Conservation (phyloP, 53 echinoderm and acorn worm genomes). For the Zoroaster sp. region DNA sequence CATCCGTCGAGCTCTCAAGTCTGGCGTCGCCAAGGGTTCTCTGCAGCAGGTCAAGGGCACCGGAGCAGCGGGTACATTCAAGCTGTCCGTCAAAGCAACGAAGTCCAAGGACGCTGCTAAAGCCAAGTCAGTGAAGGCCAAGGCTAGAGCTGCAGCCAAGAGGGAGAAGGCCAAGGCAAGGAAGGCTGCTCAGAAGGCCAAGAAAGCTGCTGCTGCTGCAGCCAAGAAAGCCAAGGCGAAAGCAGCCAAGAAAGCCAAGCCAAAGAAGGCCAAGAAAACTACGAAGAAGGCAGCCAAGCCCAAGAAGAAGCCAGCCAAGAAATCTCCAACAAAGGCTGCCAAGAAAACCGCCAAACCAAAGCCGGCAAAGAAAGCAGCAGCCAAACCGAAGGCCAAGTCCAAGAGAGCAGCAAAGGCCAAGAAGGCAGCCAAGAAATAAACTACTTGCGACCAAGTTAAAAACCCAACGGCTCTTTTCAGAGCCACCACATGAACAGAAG, state of each 20-base stretch:
- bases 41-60: slow-evolving; percentile 75
- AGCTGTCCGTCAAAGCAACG: slow-evolving; percentile 55
- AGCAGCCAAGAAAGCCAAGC: slow-evolving; percentile 3
- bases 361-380: slow-evolving; percentile 63
- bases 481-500: slow-evolving; percentile 84
- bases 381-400: slow-evolving; percentile 29
- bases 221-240: slow-evolving; percentile 25
- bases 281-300: slow-evolving; percentile 22
- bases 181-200: slow-evolving; percentile 56
- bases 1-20: slow-evolving; percentile 69
- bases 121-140: slow-evolving; percentile 63
- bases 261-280: slow-evolving; percentile 3
- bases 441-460: background rate
- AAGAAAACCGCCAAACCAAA: slow-evolving; percentile 58
- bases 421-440: slow-evolving; percentile 70
- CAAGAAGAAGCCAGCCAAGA: slow-evolving; percentile 10
- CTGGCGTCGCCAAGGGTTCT: slow-evolving; percentile 67
- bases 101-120: slow-evolving; percentile 62
- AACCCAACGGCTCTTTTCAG: slow-evolving; percentile 92
- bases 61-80: slow-evolving; percentile 84
- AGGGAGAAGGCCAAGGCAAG: slow-evolving; percentile 59
- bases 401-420: slow-evolving; percentile 15
- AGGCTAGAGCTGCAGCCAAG: slow-evolving; percentile 62
- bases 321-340: background rate
- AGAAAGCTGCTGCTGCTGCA: slow-evolving; percentile 10